Percentiles rank a stretch among this genome's conserved stretches.
Conservation (phyloP, 2,797 vertebrate species). For the Liparis tanakae region DNA sequence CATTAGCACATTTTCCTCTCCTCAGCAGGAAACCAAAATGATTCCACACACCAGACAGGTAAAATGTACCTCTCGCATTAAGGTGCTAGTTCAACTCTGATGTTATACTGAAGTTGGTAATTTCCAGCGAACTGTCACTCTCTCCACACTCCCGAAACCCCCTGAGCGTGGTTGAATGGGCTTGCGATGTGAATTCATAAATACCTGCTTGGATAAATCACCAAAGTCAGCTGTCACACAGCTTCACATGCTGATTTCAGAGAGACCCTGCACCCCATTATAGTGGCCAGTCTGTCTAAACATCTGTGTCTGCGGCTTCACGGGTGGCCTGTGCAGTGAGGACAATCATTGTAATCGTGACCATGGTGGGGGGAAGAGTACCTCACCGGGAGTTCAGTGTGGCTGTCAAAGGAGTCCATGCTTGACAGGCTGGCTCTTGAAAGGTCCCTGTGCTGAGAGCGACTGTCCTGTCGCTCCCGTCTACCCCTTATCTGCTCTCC, state of each 20-base stretch:
- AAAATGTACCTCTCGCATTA: constrained; percentile 38
- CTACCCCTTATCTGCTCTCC: constrained; percentile 70
- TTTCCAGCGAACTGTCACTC: constrained; percentile 11
- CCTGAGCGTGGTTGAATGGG: constrained; percentile 21
- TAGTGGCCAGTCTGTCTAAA: constrained; percentile 38
- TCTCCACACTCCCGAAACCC: constrained; percentile 21
- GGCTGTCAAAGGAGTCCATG: constrained; percentile 77
- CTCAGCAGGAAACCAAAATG: constrained; percentile 28
- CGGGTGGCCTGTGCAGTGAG: constrained; percentile 60
- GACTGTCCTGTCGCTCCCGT: constrained; percentile 72
- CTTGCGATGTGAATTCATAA: constrained; percentile 46
- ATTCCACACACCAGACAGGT: constrained; percentile 27
- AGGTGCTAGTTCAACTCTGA: constrained; percentile 27
- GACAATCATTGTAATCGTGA: constrained; percentile 80
- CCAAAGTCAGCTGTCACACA: constrained; percentile 49
- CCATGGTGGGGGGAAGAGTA: constrained; percentile 70
- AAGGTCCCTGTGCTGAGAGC: constrained; percentile 78
- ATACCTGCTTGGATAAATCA: constrained; percentile 50
- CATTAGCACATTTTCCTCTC: constrained; percentile 42
- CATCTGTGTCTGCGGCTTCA: constrained; percentile 48
- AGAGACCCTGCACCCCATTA: constrained; percentile 28
- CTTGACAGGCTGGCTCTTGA: constrained; percentile 80
- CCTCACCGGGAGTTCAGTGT: constrained; percentile 76
- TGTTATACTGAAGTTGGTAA: constrained; percentile 22
- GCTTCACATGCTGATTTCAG: constrained; percentile 43